Percentiles rank a stretch among this genome's conserved stretches.
Conservation (phyloP, 2,113 vertebrate species). For the Dolichotis patagonum region DNA sequence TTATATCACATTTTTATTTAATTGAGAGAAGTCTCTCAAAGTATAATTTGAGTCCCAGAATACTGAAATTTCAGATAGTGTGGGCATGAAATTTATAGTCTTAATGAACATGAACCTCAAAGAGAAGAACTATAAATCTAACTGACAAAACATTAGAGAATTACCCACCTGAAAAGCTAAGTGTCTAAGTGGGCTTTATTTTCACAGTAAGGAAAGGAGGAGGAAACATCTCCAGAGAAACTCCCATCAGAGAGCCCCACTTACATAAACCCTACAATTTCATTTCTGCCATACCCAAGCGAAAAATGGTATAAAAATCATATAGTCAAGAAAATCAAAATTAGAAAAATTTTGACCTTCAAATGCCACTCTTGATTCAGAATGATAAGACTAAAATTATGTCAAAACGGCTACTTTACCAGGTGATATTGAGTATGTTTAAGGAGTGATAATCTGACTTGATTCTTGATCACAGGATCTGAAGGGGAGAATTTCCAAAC, state of each 20-base stretch:
- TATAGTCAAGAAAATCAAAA: conserved; percentile 40
- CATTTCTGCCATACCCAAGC: neutral
- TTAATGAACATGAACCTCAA: neutral
- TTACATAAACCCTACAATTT: neutral
- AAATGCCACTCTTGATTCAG: neutral
- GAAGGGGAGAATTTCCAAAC: conserved; percentile 1
- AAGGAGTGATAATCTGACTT: conserved; percentile 33
- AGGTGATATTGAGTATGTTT: conserved; percentile 7
- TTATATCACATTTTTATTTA: neutral
- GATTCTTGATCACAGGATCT: conserved; percentile 34
- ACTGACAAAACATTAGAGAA: neutral
- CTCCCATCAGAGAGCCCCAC: neutral
- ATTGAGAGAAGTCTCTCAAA: conserved; percentile 46
- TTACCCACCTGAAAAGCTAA: neutral
- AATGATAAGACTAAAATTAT: conserved; percentile 23
- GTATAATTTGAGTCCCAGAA: conserved; percentile 34
- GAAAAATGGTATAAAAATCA: neutral
- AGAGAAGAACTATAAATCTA: neutral
- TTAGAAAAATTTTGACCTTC: neutral
- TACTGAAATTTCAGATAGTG: conserved; percentile 19
- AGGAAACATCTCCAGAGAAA: neutral
- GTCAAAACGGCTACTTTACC: neutral
- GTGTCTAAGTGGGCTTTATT: neutral
- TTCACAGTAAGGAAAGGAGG: neutral
- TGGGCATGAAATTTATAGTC: conserved; percentile 20